A percentile compares a stretch with the other conserved stretches of the same genome.
Conservation (phyloP, 2,888 invertebrate species). For the Epinotia nisella region DNA sequence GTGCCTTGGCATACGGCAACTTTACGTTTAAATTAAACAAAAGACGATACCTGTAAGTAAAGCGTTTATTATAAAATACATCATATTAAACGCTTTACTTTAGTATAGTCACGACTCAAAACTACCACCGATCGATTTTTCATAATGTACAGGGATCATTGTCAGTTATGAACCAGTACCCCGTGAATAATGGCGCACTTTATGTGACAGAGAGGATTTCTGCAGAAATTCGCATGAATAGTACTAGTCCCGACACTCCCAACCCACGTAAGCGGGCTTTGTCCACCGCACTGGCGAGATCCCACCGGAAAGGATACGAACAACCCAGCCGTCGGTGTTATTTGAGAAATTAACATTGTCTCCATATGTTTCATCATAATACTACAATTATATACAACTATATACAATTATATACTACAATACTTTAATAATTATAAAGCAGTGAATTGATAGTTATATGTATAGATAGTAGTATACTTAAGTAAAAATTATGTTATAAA, state of each 20-base stretch:
- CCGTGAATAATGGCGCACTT: conserved; percentile 77
- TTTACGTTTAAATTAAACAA: no score
- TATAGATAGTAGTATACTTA: no score
- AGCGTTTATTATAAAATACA: no score
- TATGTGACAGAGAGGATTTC: conserved; percentile 71
- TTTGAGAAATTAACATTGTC: conserved; percentile 39
- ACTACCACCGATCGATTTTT: conserved; percentile 60
- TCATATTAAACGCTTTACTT: no score
- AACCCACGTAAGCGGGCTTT: conserved; percentile 58
- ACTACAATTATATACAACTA: no score
- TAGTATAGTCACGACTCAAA: no score
- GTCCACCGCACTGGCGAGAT: conserved; percentile 65
- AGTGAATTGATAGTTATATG: no score
- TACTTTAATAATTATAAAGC: no score
- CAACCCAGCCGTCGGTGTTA: conserved; percentile 63
- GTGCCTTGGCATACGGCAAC: no score
- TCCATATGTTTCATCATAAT: conserved; percentile 16
- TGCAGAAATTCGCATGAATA: conserved; percentile 70
- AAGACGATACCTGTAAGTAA: no score
- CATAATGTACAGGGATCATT: conserved; percentile 66
- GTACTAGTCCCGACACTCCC: conserved; percentile 53
- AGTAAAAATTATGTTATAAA: no score
- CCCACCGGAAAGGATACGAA: conserved; percentile 55
- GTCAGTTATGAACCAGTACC: conserved; percentile 65
- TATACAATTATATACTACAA: no score